Base-by-base conservation (phyloP, 2,797 vertebrate species). In the Molossus molossus region DNA sequence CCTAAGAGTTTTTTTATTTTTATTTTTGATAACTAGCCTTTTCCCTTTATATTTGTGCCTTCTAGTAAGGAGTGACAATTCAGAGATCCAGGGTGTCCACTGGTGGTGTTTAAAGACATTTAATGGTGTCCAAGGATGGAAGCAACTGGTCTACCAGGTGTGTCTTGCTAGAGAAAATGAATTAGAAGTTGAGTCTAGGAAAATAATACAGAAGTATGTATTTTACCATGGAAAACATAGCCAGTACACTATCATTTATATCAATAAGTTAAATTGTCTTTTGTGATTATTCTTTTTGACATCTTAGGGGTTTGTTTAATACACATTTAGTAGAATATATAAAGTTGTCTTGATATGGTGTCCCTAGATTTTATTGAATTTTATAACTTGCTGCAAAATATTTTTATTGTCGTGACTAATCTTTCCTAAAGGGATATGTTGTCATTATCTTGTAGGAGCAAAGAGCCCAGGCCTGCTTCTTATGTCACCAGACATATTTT, bases 171-270 rank as follows among this genome's bases (percentile, higher is more conserved):
- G 48, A 94, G 29, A 85, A 70, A 33, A 40, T 53, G 40, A 95
- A 9, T 55, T 58, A 50, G 48, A 85, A 76, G 27, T 27, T 79
- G n/a, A 82, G 8, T 12, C 27, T 29, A 3, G 70, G 9, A 92
- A 89, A 45, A 58, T 23, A 90, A 60, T 60, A n/a, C 27, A 58
- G 33, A 89, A 65, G 53, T 76, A 13, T 37, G 3, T 77, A 29
- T 65, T 77, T 86, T 20, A 29, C 12, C 82, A 6, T n/a, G 3
- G 27, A 90, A 86, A 37, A 60, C 37, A 55, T 60, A n/a, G 37
- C 48, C 82, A 87, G 65, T 60, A 77, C 76, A 72, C n/a, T 85
- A 10, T 73, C 76, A 81, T 45, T 72, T 87, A 45, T 90, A 33
- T n/a, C 29, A 70, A 55, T 4, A 89, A 50, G 6, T 88, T 80